Conservation (phyloP, 2,888 invertebrate species). For the Pachliopta kotzebuea region DNA sequence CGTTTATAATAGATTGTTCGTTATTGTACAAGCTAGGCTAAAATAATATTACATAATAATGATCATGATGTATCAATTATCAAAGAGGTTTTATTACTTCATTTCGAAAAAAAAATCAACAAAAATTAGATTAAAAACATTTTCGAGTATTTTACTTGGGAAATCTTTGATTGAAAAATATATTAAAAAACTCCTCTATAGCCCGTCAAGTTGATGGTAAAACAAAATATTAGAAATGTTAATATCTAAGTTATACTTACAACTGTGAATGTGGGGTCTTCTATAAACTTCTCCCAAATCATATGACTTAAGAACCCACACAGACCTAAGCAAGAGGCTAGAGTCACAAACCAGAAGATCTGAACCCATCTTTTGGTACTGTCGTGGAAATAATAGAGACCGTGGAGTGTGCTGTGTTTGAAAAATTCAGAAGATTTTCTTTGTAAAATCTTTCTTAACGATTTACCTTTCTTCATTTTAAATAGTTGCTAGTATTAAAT, state of each 20-base stretch:
- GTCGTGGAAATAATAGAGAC: constrained; percentile 54
- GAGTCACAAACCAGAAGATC: constrained; percentile 47
- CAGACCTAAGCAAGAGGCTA: constrained; percentile 45
- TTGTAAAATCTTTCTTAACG: constrained; percentile 27
- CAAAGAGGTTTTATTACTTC: too few relatives aligned
- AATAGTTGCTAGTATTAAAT: too few relatives aligned
- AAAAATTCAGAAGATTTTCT: constrained; percentile 47
- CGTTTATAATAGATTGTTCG: too few relatives aligned
- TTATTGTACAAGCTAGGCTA: too few relatives aligned
- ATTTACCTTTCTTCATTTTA: neutral
- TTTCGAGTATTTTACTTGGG: too few relatives aligned
- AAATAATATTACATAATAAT: too few relatives aligned
- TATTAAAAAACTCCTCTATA: too few relatives aligned
- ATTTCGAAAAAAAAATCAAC: too few relatives aligned
- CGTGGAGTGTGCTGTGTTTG: constrained; percentile 57
- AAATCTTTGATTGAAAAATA: too few relatives aligned
- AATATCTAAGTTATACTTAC: constrained; percentile 43
- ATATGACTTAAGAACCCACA: constrained; percentile 59
- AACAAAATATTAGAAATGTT: neutral
- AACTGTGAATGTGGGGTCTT: constrained; percentile 66
- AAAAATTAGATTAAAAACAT: too few relatives aligned
- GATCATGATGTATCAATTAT: too few relatives aligned
- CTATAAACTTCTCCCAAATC: constrained; percentile 62
- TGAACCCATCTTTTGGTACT: constrained; percentile 40
- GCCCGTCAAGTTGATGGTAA: too few relatives aligned